Evolutionary conservation across 2,113 vertebrate genomes (phyloP).

Genomic region (Pampusana beccarii): DNA sequence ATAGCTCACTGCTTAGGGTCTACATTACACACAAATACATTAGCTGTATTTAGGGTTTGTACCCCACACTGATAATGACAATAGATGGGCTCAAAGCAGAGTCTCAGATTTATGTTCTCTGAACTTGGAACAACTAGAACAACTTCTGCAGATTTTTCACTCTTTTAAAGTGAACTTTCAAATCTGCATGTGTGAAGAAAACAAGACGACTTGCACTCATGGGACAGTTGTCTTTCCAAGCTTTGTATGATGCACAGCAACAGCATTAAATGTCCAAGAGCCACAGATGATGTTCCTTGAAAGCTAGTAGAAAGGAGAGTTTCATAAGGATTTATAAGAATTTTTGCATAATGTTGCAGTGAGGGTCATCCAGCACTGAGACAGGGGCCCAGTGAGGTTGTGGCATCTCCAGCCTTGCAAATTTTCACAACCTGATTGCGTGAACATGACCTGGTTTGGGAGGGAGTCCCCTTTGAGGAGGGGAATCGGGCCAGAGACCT

Average conservation of each 20-base stretch:
- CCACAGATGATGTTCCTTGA: background rate
- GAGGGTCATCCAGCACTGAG: background rate
- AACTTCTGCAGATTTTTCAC: background rate
- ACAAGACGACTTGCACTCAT: background rate
- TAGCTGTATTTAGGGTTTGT: background rate
- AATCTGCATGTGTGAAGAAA: background rate
- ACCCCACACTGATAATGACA: accelerated
- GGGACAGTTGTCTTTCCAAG: background rate
- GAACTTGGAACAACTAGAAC: background rate
- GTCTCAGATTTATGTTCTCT: background rate
- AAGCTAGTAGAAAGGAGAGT: background rate
- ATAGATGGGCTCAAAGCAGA: background rate
- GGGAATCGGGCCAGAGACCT: background rate
- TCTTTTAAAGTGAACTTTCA: background rate
- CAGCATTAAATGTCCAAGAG: background rate
- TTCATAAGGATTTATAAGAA: background rate
- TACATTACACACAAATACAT: background rate
- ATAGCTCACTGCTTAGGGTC: background rate
- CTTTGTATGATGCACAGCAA: background rate
- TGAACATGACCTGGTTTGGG: background rate
- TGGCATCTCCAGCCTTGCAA: background rate
- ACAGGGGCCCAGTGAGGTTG: background rate
- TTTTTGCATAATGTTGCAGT: background rate
- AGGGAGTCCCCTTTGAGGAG: background rate
- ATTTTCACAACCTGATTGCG: background rate